Base-by-base conservation (phyloP, 2,113 vertebrate species). In the Paedocypris sp. region DNA sequence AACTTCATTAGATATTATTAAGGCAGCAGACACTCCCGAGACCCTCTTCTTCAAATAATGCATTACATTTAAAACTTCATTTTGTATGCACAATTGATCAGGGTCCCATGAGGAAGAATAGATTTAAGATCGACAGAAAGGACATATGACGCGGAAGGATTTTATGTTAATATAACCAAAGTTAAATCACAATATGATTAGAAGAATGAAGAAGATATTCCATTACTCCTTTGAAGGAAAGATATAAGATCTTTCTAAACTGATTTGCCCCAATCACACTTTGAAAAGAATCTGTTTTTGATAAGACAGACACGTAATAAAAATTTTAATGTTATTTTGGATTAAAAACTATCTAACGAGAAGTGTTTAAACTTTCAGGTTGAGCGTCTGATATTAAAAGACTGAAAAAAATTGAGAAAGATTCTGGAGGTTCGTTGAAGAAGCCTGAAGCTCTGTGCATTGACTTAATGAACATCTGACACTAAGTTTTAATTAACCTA, bases 41-140 rank as follows among this genome's bases (percentile, higher is more conserved):
- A 85, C 58, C 65, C 4, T 46, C 8, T 51, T 42, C 74, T 79
- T 82, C 76, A 80, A 85, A 85, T 75, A 79, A 77, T 70, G 73
- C 72, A 72, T 71, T 72, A 79, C 80, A 66, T 76, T 81, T 66
- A 62, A 77, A 74, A 76, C 73, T 81, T 82, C 13, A 85, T 87
- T 84, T 85, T 65, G 73, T 70, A 75, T 68, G 66, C 79, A 83
- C 79, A 86, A 81, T 82, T 80, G 80, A 77, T 68, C 79, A 62
- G 45, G 60, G 60, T 66, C 78, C 77, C 80, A 68, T 1, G 71
- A 76, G 80, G 78, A 61, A 28, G 69, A 72, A 77, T 71, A 68
- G 71, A 81, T 79, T 81, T 79, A 77, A 81, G 73, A 82, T 80
- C 67, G 71, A 62, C 75, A 61, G 72, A 81, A 81, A 74, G 69